Conservation (phyloP, 2,113 vertebrate genomes). For the Tachuris rubrigastra region DNA sequence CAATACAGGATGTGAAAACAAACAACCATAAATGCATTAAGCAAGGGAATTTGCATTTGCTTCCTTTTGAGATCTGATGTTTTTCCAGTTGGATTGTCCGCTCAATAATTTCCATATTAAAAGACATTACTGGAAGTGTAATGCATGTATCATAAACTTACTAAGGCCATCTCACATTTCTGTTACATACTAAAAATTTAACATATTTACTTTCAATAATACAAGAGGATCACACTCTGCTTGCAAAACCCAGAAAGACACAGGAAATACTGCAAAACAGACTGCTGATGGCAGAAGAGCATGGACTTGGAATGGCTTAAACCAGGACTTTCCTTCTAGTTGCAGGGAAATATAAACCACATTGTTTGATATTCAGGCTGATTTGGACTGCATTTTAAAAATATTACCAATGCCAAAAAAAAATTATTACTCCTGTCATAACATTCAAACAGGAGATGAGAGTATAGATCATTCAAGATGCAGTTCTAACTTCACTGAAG, state of each 20-base stretch:
- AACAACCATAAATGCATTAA: conserved; percentile 45
- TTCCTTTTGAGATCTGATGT: conserved; percentile 46
- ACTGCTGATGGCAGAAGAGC: not conserved
- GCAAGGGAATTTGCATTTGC: conserved; percentile 38
- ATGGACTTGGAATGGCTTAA: not conserved
- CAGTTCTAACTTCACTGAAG: not conserved
- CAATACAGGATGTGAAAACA: conserved; percentile 54
- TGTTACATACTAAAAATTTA: not conserved
- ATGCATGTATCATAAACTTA: conserved; percentile 26
- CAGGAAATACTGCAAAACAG: not conserved
- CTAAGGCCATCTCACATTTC: conserved; percentile 23
- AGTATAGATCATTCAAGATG: not conserved
- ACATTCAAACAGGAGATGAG: not conserved
- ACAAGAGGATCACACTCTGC: not conserved
- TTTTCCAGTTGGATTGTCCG: conserved; percentile 43
- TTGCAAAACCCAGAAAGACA: not conserved
- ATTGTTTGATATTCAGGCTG: not conserved
- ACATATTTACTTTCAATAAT: not conserved
- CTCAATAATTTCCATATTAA: conserved; percentile 49
- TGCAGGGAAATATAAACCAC: not conserved
- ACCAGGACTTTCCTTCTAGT: not conserved
- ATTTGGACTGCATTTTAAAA: not conserved
- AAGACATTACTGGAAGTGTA: conserved; percentile 23
- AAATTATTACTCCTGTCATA: not conserved
- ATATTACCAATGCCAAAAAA: not conserved